Base-by-base conservation (phyloP, 2,113 vertebrate species). In the Paramisgurnus dabryanus region DNA sequence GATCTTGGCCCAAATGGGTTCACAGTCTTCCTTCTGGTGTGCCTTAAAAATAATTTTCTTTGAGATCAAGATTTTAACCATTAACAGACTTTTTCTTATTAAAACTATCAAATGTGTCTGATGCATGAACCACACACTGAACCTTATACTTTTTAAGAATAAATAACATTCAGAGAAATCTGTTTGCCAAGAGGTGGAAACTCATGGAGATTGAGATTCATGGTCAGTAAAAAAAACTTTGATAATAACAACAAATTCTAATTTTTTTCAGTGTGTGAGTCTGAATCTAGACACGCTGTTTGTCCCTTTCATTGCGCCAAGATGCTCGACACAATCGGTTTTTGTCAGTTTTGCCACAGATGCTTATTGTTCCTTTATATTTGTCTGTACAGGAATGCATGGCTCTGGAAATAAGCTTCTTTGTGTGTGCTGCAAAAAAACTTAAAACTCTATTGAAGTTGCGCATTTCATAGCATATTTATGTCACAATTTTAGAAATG, bases 281-380 rank as follows among this genome's bases (percentile, higher is more conserved):
- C 39, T 45, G 55, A 12, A n/a, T 73, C 39, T 43, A 49, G 41
- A 64, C 41, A 34, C 8, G 12, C 13, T 39, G 12, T 45, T 45
- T 61, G 70, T 75, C 55, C 4, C 8, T 40, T 17, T 73, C 40
- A 43, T 68, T 49, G 11, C 6, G 5, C 67, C 10, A 27, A 49
- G 55, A 22, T 60, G 55, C n/a, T 5, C 4, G 15, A 11, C 47
- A 53, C 34, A 34, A 34, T 3, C 6, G 9, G 45, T 22, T 22
- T 15, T 60, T 4, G 55, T 58, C 53, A 43, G 55, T 15, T 5
- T 22, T 74, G n/a, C 45, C 22, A 60, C 40, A 22, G 41, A 45
- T 43, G 39, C 71, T 74, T 74, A 60, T 45, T 45, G 71, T 45
- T 40, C 55, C 41, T 47, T 49, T 49, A 27, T 49, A 69, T 49